Percentiles rank a stretch among this genome's conserved stretches.
phyloP scores from a whole-genome alignment of 2,888 invertebrate species.

The Agonum fuliginosum region DNA sequence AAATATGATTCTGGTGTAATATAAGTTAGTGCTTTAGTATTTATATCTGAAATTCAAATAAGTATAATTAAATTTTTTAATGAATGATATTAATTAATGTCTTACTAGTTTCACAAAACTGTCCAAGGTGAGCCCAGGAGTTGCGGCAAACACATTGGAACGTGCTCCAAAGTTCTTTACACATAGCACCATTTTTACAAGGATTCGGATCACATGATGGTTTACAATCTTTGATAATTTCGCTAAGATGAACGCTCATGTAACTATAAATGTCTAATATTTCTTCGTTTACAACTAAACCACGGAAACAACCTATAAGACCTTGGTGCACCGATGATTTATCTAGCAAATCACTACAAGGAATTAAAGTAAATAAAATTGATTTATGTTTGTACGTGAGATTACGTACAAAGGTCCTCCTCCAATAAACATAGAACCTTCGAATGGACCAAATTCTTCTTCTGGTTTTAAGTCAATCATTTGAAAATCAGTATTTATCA shows the following conservation, averaged over 20 bases:
- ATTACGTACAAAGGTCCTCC: slow-evolving; percentile 90
- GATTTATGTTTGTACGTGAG: neutral
- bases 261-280: slow-evolving; percentile 93
- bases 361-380: slow-evolving; percentile 58
- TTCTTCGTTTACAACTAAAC: slow-evolving; percentile 93
- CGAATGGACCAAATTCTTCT: slow-evolving; percentile 94
- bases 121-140: slow-evolving; percentile 93
- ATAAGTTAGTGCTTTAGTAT: slow-evolving; percentile 91
- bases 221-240: slow-evolving; percentile 94
- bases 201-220: slow-evolving; percentile 96
- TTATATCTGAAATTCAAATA: slow-evolving; percentile 83
- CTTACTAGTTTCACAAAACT: slow-evolving; percentile 92
- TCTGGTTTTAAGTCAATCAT: slow-evolving; percentile 90
- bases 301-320: slow-evolving; percentile 94
- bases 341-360: slow-evolving; percentile 83
- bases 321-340: slow-evolving; percentile 91
- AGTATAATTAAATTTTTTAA: slow-evolving; percentile 28
- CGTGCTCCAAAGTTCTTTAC: slow-evolving; percentile 93
- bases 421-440: slow-evolving; percentile 95
- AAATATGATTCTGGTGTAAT: slow-evolving; percentile 86
- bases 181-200: slow-evolving; percentile 92
- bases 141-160: slow-evolving; percentile 95
- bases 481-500: slow-evolving; percentile 92
- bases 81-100: neutral
- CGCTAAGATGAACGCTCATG: slow-evolving; percentile 92